Conservation (phyloP, 2,113 vertebrate species). For the Podilymbus podiceps region DNA sequence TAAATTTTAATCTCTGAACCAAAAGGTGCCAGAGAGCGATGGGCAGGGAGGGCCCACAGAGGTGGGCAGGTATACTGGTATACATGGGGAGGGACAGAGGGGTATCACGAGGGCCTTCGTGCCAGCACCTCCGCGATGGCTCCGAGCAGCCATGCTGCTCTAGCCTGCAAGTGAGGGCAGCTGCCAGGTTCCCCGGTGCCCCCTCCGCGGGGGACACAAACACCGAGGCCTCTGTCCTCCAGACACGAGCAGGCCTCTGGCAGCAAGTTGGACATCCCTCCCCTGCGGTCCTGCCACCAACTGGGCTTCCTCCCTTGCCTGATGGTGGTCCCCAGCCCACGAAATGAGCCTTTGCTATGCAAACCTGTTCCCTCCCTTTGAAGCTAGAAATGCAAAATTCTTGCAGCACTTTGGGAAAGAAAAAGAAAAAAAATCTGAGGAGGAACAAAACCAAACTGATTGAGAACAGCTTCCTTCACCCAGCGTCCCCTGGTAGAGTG, state of each 20-base stretch:
- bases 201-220: background rate
- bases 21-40: background rate
- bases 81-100: background rate
- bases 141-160: background rate
- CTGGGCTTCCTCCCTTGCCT: background rate
- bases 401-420: background rate
- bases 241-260: background rate
- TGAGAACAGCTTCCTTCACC: background rate
- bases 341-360: background rate
- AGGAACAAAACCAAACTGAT: no score
- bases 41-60: background rate
- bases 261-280: background rate
- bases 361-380: no score
- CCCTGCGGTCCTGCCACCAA: background rate
- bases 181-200: background rate
- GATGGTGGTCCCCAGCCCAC: accelerated
- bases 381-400: background rate
- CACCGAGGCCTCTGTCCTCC: accelerated
- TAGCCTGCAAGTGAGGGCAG: background rate
- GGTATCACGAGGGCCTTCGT: background rate
- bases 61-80: background rate
- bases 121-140: background rate
- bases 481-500: background rate
- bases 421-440: background rate
- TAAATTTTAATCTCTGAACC: no score